Conservation (phyloP, 1,140 invertebrate genomes). For the Trichogramma pretiosum region DNA sequence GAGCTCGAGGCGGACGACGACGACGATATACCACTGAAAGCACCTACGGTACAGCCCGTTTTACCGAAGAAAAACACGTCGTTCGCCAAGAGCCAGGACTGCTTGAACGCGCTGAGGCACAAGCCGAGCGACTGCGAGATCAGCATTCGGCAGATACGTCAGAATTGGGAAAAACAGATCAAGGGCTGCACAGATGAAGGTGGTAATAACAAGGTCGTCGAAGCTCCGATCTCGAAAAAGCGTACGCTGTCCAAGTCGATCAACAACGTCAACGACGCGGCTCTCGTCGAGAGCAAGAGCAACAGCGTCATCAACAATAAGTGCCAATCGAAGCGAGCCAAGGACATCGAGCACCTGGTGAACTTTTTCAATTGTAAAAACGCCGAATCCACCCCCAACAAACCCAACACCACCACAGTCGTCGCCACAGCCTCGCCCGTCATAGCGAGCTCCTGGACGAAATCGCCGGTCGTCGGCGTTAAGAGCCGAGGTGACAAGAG, state of each 20-base stretch:
- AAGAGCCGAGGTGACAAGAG: conserved; percentile 18
- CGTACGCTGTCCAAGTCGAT: conserved; percentile 12
- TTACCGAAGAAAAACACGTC: conserved; percentile 6
- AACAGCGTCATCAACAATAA: conserved; percentile 7
- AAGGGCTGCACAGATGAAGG: not conserved
- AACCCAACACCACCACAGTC: not conserved
- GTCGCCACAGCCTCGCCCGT: not conserved
- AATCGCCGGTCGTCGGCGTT: conserved; percentile 2
- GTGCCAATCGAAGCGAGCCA: conserved; percentile 21
- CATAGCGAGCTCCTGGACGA: conserved; percentile 24
- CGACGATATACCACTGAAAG: not conserved
- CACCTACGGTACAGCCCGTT: not conserved
- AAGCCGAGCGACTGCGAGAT: conserved; percentile 28
- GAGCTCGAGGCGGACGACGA: conserved; percentile 22
- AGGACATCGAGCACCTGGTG: conserved; percentile 39
- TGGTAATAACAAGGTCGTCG: conserved; percentile 17
- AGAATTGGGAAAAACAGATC: conserved; percentile 1
- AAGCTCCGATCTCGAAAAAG: conserved; percentile 3
- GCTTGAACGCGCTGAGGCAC: conserved; percentile 17
- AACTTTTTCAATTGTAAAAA: conserved; percentile 46
- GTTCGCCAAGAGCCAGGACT: conserved; percentile 3
- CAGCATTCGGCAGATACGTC: not conserved
- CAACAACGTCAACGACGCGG: not conserved
- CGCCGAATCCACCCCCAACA: not conserved
- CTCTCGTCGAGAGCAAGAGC: conserved; percentile 12